Evolutionary conservation across 1,140 invertebrate genomes (phyloP), one percentile per base, ranked within the genome.

Genomic region (Phenacoccus solenopsis): DNA sequence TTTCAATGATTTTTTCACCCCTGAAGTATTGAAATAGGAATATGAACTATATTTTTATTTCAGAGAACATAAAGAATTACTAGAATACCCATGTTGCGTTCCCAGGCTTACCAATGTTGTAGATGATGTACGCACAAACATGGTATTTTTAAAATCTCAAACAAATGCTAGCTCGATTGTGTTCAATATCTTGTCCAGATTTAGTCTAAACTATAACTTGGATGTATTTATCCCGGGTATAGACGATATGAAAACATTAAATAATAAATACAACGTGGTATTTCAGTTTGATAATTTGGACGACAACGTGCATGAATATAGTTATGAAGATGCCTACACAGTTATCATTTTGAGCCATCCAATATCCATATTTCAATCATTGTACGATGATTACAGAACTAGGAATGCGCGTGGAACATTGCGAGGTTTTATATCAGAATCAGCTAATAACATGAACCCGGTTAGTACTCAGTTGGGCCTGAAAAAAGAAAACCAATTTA

Each of bases 111-210:
- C 5, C 38, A n/a, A 49, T 16, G 38, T 2, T 3, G 3, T 4
- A 2, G 16, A 49, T 16, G 38, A 5, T 3, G 3, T 4, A 2
- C 38, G 16, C 4, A 49, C 5, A n/a, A 49, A 49, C 38, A 16
- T 49, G 38, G 38, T 49, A 2, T 82, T 82, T 72, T 72, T 82
- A 13, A 82, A 82, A 73, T 77, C 78, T 0, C 81, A 83, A 74
- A 84, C 83, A 77, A 80, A 79, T 70, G 82, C 78, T 4, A 81
- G 81, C 69, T 78, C 78, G 13, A 80, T 81, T 0, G 72, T 82
- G 3, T 80, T 82, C 70, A 82, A 81, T 73, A 80, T 83, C 67
- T 74, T 83, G 7, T 73, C 82, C 72, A 73, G 81, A 24, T 80
- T 77, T 74, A 81, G 78, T 13, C 74, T 76, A 20, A 69, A 72